A percentile compares a stretch with the other conserved stretches of the same genome.
Evolutionary conservation across 2,797 vertebrate species (phyloP).

Genomic region (Mionectes olivaceus): DNA sequence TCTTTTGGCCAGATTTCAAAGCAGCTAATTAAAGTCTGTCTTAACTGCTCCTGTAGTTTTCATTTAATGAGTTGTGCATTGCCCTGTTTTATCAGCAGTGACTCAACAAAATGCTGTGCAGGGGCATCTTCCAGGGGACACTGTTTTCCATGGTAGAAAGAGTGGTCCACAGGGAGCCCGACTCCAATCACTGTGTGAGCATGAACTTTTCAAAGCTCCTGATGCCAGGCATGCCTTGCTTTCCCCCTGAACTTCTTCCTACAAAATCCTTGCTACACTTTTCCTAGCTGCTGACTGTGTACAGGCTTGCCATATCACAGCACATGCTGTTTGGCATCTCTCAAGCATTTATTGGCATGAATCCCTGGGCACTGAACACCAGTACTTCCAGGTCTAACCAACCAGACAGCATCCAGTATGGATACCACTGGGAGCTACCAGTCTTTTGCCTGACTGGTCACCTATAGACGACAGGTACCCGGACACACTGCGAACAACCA

Average conservation of each 20-base stretch:
- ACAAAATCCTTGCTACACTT: not conserved
- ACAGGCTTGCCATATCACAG: not conserved
- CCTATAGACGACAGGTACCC: too few relatives aligned
- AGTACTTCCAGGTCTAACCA: not conserved
- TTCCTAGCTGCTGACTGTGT: not conserved
- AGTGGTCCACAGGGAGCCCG: not conserved
- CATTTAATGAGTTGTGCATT: not conserved
- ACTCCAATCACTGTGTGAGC: not conserved
- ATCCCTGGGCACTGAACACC: fast-evolving
- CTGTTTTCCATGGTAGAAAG: not conserved
- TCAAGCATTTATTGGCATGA: not conserved
- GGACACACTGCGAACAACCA: too few relatives aligned
- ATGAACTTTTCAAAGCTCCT: not conserved
- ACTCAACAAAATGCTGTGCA: not conserved
- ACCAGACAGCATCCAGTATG: not conserved
- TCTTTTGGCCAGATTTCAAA: not conserved
- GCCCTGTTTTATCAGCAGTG: not conserved
- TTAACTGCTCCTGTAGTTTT: not conserved
- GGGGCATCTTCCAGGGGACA: not conserved
- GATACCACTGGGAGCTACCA: not conserved
- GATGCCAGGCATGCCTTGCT: not conserved
- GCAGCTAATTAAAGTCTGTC: not conserved
- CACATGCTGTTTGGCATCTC: fast-evolving
- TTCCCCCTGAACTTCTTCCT: not conserved
- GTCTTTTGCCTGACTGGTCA: not conserved